Conservation (phyloP, 2,888 invertebrate species). For the Melipona beecheii region DNA sequence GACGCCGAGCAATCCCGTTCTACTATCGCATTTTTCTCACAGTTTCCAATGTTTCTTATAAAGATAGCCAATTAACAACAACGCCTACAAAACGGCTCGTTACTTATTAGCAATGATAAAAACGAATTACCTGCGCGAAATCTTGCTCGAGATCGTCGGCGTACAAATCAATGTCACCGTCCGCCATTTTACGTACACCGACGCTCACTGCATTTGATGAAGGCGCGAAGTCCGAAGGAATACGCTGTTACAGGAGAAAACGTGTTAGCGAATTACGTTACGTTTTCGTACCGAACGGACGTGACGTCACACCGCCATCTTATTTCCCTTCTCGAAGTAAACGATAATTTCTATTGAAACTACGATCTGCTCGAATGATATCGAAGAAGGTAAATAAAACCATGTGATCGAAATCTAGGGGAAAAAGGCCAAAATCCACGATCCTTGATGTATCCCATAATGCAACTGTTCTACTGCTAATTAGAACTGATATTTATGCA, state of each 20-base stretch:
- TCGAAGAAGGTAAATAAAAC: not conserved
- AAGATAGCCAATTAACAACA: slow-evolving; percentile 15
- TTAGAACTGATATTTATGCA: too few relatives aligned
- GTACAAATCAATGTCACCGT: slow-evolving; percentile 98
- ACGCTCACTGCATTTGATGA: slow-evolving; percentile 76
- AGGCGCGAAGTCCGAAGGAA: slow-evolving; percentile 64
- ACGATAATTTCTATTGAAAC: slow-evolving; percentile 4
- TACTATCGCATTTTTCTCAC: slow-evolving; percentile 56
- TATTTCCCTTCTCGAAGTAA: not conserved
- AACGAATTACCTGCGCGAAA: slow-evolving; percentile 90
- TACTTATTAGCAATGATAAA: slow-evolving; percentile 67
- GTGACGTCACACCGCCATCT: slow-evolving; percentile 57
- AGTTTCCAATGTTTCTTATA: slow-evolving; percentile 30
- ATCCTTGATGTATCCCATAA: not conserved
- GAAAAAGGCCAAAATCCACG: not conserved
- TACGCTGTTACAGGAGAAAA: slow-evolving; percentile 46
- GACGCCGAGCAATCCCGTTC: slow-evolving; percentile 72
- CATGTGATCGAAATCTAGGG: not conserved
- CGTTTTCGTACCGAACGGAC: slow-evolving; percentile 48
- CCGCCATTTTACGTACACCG: slow-evolving; percentile 90
- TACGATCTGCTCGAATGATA: not conserved
- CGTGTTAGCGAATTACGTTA: slow-evolving; percentile 58
- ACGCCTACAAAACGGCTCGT: slow-evolving; percentile 33
- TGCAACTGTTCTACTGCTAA: too few relatives aligned
- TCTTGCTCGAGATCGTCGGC: slow-evolving; percentile 98